These are phyloP conservation scores for Lucilia cuprina DNA, from an alignment of 1,140 invertebrate species.

Conservation along the genomic window DNA sequence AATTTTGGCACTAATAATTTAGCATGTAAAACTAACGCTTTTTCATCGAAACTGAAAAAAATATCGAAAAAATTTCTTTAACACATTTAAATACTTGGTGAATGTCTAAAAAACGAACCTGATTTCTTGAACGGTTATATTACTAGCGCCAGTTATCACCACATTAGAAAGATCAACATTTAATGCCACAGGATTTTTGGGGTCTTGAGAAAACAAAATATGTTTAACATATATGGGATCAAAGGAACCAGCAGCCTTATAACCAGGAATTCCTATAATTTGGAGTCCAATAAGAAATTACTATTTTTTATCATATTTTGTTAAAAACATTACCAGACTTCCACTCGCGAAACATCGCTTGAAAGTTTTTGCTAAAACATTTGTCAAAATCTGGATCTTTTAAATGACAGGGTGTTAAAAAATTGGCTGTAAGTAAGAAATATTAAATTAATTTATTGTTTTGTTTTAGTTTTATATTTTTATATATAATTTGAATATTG, in stretches of 20 bases:
- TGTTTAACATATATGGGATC: slow-evolving; percentile 52
- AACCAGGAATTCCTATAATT: slow-evolving; percentile 47
- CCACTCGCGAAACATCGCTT: slow-evolving; percentile 45
- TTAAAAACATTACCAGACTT: slow-evolving; percentile 36
- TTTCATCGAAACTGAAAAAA: background rate
- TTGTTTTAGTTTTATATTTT: background rate
- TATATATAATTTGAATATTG: background rate
- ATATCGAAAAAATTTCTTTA: too few species aligned
- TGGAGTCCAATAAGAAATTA: too few species aligned
- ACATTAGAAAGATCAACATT: slow-evolving; percentile 42
- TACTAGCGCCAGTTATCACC: slow-evolving; percentile 37
- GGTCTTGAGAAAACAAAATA: slow-evolving; percentile 45
- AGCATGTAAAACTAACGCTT: slow-evolving; percentile 60
- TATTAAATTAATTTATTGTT: background rate
- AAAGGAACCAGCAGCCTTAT: slow-evolving; percentile 48
- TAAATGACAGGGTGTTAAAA: slow-evolving; percentile 69
- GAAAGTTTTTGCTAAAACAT: slow-evolving; percentile 70
- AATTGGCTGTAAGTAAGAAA: slow-evolving; percentile 65
- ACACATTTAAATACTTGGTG: too few species aligned
- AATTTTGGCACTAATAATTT: slow-evolving; percentile 69
- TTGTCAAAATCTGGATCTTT: slow-evolving; percentile 70
- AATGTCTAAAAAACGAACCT: background rate
- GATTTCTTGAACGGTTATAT: background rate
- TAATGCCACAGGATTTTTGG: too few species aligned
- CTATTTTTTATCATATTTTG: background rate